Conservation (phyloP, 2,888 invertebrate genomes). For the Shargacucullia verbasci region DNA sequence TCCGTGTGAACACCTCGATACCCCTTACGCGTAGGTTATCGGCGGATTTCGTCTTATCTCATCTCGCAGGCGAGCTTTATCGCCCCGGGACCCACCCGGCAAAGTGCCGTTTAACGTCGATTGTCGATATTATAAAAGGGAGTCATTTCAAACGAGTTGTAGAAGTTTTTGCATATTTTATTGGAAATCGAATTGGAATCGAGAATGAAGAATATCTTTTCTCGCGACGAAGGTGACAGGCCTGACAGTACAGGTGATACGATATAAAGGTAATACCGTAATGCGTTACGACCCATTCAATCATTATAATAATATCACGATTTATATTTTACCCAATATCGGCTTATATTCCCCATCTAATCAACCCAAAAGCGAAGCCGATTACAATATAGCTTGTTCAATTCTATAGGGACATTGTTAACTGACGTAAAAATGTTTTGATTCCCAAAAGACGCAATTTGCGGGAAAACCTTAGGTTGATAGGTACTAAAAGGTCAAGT, state of each 20-base stretch:
- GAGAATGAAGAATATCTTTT: slow-evolving; percentile 29
- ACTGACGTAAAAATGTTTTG: slow-evolving; percentile 29
- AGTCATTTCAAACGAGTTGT: slow-evolving; percentile 43
- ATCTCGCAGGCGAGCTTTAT: slow-evolving; percentile 44
- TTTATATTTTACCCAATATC: slow-evolving; percentile 2
- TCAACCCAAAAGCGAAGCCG: slow-evolving; percentile 31
- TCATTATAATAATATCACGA: slow-evolving; percentile 43
- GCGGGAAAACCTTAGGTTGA: slow-evolving; percentile 15
- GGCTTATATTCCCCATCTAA: slow-evolving; percentile 16
- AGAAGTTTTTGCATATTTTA: slow-evolving; percentile 38
- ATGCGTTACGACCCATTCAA: slow-evolving; percentile 18
- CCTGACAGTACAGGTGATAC: slow-evolving; percentile 9
- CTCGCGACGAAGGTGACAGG: slow-evolving; percentile 3
- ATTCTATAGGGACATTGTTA: slow-evolving; percentile 18
- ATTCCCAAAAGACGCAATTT: slow-evolving; percentile 24
- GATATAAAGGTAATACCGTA: slow-evolving; percentile 21
- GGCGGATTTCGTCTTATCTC: slow-evolving; percentile 48
- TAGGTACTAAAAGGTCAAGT: slow-evolving; percentile 18
- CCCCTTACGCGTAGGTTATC: slow-evolving; percentile 49
- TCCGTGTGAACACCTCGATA: slow-evolving; percentile 53
- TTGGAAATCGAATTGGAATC: slow-evolving; percentile 41
- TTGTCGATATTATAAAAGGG: slow-evolving; percentile 47
- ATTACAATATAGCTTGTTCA: slow-evolving; percentile 33
- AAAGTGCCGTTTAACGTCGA: slow-evolving; percentile 37
- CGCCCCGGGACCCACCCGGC: slow-evolving; percentile 11